A percentile compares a stretch with the other conserved stretches of the same genome.
phyloP scores from a whole-genome alignment of 1,140 invertebrate genomes.

The Colletes gigas region DNA sequence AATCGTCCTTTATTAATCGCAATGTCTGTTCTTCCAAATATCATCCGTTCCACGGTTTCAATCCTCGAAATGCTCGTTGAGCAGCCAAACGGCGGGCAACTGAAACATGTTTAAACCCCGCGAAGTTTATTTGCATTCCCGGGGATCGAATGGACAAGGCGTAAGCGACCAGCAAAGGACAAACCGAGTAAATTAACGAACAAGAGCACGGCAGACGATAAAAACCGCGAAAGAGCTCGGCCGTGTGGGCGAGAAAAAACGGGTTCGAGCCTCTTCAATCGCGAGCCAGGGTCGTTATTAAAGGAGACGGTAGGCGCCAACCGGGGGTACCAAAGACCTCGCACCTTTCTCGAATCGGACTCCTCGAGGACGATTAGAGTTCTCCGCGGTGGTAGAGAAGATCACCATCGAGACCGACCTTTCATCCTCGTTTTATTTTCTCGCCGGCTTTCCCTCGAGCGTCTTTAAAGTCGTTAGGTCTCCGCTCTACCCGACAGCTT shows the following conservation, averaged over 20 bases:
- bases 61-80: too few species aligned
- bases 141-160: too few species aligned
- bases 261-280: neutral
- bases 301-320: neutral
- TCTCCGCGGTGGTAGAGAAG: neutral
- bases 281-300: neutral
- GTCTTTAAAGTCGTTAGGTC: too few species aligned
- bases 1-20: too few species aligned
- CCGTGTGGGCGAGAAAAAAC: neutral
- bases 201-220: neutral
- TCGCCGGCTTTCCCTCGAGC: too few species aligned
- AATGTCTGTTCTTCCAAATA: too few species aligned
- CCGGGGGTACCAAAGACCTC: neutral
- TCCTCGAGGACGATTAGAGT: neutral
- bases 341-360: neutral
- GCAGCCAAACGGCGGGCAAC: too few species aligned
- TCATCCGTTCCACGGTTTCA: too few species aligned
- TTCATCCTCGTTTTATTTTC: neutral
- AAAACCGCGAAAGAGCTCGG: neutral
- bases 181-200: slow-evolving; percentile 3
- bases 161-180: neutral
- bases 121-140: too few species aligned
- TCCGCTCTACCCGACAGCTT: too few species aligned
- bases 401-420: too few species aligned
- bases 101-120: too few species aligned